These are phyloP conservation scores for Stratiolaelaps scimitus DNA, from an alignment of 1,140 invertebrate species.

Conservation along the genomic window DNA sequence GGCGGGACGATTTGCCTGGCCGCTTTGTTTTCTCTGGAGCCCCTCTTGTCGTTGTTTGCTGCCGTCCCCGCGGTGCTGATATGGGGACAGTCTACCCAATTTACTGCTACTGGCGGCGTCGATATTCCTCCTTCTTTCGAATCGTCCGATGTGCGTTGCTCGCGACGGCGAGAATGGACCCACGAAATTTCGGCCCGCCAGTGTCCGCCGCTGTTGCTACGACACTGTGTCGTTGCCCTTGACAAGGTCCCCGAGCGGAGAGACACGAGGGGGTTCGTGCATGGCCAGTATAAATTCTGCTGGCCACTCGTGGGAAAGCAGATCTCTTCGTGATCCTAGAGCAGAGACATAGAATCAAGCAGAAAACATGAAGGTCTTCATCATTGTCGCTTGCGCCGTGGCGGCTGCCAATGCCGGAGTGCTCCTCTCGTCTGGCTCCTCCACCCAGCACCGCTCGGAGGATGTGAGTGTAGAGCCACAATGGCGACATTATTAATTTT, in stretches of 20 bases:
- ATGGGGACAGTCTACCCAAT: too few relatives aligned
- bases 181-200: neutral
- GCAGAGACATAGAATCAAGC: neutral
- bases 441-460: slow-evolving; percentile 21
- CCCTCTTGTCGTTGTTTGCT: too few relatives aligned
- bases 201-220: neutral
- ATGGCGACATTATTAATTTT: too few relatives aligned
- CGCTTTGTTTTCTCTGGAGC: too few relatives aligned
- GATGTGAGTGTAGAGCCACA: slow-evolving; percentile 9
- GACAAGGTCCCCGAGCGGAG: slow-evolving; percentile 7
- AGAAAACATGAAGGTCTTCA: slow-evolving; percentile 23
- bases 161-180: too few relatives aligned
- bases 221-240: slow-evolving; percentile 13
- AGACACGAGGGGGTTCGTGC: slow-evolving; percentile 3
- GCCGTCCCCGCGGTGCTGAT: too few relatives aligned
- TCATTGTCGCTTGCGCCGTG: slow-evolving; percentile 10
- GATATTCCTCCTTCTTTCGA: too few relatives aligned
- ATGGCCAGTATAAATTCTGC: slow-evolving; percentile 11
- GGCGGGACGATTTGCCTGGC: too few relatives aligned
- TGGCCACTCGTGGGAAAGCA: neutral
- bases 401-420: slow-evolving; percentile 14
- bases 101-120: too few relatives aligned
- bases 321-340: slow-evolving; percentile 14
- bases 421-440: slow-evolving; percentile 4
- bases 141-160: too few relatives aligned